Conservation (phyloP, 1,140 invertebrate genomes). For the Drosophila littoralis region DNA sequence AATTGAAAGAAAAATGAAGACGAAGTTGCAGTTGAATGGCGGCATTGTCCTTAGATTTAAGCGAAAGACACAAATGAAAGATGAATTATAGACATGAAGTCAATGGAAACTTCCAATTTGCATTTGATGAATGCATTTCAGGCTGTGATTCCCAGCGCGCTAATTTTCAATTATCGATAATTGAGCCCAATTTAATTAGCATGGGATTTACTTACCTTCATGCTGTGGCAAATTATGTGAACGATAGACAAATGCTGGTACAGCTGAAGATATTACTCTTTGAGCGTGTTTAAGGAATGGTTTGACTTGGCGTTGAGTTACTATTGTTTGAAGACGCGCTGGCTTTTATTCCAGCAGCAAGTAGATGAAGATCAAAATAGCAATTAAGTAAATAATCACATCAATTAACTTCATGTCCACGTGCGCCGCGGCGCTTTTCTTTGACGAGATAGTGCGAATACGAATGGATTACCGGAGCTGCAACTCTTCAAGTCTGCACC, state of each 20-base stretch:
- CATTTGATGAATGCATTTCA: conserved; percentile 35
- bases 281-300: conserved; percentile 55
- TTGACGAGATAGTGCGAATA: conserved; percentile 16
- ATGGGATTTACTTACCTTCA: conserved; percentile 67
- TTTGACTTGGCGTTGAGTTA: conserved; percentile 38
- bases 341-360: conserved; percentile 69
- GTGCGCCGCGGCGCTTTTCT: conserved; percentile 71
- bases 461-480: conserved; percentile 31
- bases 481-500: conserved; percentile 57
- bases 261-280: conserved; percentile 9
- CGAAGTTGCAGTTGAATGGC: conserved; percentile 12
- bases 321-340: conserved; percentile 2
- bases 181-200: conserved; percentile 49
- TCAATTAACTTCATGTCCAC: conserved; percentile 84
- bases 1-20: conserved; percentile 52
- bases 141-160: conserved; percentile 31
- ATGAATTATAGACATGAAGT: not conserved
- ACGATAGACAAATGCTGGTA: no score
- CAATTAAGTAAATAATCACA: conserved; percentile 82
- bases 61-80: no score
- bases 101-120: conserved; percentile 41
- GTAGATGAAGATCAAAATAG: conserved; percentile 80
- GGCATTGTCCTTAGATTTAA: conserved; percentile 57
- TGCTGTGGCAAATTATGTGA: conserved; percentile 14
- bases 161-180: conserved; percentile 55